Base-by-base conservation (phyloP, 1,140 invertebrate species). In the Caenorhabditis briggsae region DNA sequence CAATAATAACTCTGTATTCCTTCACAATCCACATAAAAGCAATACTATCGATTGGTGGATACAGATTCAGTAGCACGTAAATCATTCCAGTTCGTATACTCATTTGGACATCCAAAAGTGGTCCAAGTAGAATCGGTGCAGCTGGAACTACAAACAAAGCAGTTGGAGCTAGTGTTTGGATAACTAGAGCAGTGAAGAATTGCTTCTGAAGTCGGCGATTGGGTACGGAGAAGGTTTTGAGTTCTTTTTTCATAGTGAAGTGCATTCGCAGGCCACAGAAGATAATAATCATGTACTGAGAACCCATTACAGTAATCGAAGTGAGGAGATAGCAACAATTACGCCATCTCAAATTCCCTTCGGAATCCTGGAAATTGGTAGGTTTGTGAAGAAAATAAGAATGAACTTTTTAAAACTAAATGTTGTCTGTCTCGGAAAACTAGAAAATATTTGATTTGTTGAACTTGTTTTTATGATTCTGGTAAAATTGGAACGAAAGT, bases 41-140 rank as follows among this genome's bases (percentile, higher is more conserved):
- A 46, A 70, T 70, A 70, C 64, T 70, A 20, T 70, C 64, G 14
- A 70, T 43, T 18, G 64, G 41, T n/a, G 64, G 64, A 46, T 70
- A 70, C 5, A 70, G 11, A 46, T 46, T 70, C 33, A 70, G 3
- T 5, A 43, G 11, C 8, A 43, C 33, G 46, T 70, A 46, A 18
- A 43, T 43, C 20, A 23, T 70, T 18, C 64, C 41, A n/a, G 64
- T 43, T 5, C 18, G 11, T 18, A 70, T 43, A 46, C 64, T 70
- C 33, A 70, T n/a, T 70, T 70, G 33, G 5, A 18, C 16, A 46
- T 70, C 41, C 16, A 70, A 20, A 2, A 70, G 14, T 6, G 64
- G 64, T 46, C 59, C 59, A 9, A 61, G 25, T 25, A 61, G 14
- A 25, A 61, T 61, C n/a, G 59, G 59, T 9, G 59, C 59, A 61